phyloP scores from a whole-genome alignment of 2,888 invertebrate species.

The Sepioteuthis lessoniana region DNA sequence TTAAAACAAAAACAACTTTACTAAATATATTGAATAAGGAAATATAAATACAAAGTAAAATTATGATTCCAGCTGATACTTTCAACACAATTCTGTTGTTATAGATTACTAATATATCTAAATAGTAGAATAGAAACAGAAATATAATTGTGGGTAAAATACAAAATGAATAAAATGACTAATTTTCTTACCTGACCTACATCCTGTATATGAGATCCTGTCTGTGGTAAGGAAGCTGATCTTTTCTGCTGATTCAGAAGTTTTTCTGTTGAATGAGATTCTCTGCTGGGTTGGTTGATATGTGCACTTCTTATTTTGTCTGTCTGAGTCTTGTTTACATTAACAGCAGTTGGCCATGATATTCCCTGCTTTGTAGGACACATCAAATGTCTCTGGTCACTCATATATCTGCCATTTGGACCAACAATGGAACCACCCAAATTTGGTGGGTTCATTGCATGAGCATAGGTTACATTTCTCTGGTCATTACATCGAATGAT shows the following conservation, averaged over 20 bases:
- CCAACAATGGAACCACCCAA: not conserved
- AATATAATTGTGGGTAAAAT: no score
- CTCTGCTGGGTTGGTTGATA: not conserved
- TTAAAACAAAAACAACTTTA: no score
- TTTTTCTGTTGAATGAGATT: not conserved
- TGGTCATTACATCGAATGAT: conserved; percentile 11
- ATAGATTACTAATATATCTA: not conserved
- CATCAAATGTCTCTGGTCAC: conserved; percentile 33
- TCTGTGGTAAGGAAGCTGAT: not conserved
- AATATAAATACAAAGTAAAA: no score
- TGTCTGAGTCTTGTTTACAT: not conserved
- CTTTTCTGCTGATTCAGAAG: not conserved
- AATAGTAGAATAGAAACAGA: not conserved
- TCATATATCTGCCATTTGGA: not conserved
- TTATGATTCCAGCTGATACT: no score
- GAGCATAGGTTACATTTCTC: not conserved
- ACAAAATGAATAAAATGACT: no score
- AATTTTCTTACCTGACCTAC: not conserved
- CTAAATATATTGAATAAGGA: no score
- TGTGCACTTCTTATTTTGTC: not conserved
- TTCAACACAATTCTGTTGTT: not conserved
- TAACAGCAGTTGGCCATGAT: conserved; percentile 6
- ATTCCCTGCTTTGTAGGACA: conserved; percentile 21
- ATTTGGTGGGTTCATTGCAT: not conserved
- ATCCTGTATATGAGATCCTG: not conserved